Conservation (phyloP, 2,797 vertebrate species). For the Peromyscus melanophrys region DNA sequence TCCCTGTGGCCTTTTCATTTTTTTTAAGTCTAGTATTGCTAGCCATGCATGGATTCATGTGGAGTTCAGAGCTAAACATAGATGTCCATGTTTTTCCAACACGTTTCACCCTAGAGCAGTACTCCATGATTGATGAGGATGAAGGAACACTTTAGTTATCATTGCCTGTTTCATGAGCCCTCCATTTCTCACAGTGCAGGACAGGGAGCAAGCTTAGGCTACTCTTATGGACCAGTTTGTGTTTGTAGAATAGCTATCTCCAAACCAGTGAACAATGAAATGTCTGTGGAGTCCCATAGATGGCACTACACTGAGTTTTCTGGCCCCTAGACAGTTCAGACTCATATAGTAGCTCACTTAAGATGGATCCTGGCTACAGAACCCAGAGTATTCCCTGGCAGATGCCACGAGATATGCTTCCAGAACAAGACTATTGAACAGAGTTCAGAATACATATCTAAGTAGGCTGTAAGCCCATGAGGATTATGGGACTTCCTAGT, state of each 20-base stretch:
- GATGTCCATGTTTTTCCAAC: not conserved
- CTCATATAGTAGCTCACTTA: not conserved
- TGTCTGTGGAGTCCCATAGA: not conserved
- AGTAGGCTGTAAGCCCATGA: not conserved
- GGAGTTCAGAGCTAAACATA: not conserved
- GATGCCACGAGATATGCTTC: not conserved
- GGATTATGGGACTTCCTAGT: not conserved
- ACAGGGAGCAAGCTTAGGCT: not conserved
- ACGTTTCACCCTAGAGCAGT: not conserved
- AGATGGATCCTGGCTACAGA: not conserved
- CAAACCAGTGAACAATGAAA: not conserved
- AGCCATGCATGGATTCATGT: not conserved
- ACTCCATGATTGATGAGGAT: not conserved
- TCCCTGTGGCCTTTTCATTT: not conserved
- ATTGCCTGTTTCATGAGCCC: no score
- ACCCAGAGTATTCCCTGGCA: not conserved
- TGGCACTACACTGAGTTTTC: not conserved
- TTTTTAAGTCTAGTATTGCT: not conserved
- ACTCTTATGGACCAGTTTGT: not conserved
- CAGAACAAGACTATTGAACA: not conserved
- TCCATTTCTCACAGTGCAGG: not conserved
- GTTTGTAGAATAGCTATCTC: not conserved
- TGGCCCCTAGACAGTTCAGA: not conserved
- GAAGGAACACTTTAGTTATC: not conserved
- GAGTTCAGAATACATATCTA: not conserved